Base-by-base conservation (phyloP, 2,797 vertebrate genomes). In the Tapirus indicus region DNA sequence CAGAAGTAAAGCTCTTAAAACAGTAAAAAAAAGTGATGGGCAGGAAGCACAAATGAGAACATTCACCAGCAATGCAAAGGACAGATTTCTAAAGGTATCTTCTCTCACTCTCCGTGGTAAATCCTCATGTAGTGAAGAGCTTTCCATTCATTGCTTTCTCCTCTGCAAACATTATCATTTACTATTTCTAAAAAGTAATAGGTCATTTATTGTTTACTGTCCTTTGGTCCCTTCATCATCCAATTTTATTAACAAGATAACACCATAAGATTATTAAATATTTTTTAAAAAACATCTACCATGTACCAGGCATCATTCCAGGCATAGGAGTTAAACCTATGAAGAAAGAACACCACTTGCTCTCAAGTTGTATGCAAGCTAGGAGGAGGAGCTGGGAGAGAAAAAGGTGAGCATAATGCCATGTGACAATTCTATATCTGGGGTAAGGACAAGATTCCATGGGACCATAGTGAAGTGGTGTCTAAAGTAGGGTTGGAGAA, bases 1-100 rank as follows among this genome's bases (percentile, higher is more conserved):
- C 49, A 95, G 58, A 92, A 96, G 84, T n/a, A 78, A 97, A 91
- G 49, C 58, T 95, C 72, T 95, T 83, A 74, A 94, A 92, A 78
- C 56, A 92, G 83, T 60, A 52, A n/a, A 69, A 89, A 72, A 80
- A 56, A 92, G 88, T 20, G 60, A 85, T 72, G 66, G 71, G 69
- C 78, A 66, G 93, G 91, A 92, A 79, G 44, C 56, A 60, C 47
- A 11, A 80, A 83, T 75, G 49, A 78, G 78, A 80, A 85, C 18
- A 74, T 52, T 89, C 66, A 89, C 41, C 47, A 78, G 52, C 35
- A 64, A 64, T 25, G 58, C 66, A 60, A 79, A 83, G 38, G 35
- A 44, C 20, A 62, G 35, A 29, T 25, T 80, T 89, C 41, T 47
- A 1, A 41, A 10, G 52, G 16, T 52, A 56, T 75, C 52, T 83